These are phyloP conservation scores for Polymixis flavicincta DNA, from an alignment of 2,888 invertebrate species.

Conservation along the genomic window DNA sequence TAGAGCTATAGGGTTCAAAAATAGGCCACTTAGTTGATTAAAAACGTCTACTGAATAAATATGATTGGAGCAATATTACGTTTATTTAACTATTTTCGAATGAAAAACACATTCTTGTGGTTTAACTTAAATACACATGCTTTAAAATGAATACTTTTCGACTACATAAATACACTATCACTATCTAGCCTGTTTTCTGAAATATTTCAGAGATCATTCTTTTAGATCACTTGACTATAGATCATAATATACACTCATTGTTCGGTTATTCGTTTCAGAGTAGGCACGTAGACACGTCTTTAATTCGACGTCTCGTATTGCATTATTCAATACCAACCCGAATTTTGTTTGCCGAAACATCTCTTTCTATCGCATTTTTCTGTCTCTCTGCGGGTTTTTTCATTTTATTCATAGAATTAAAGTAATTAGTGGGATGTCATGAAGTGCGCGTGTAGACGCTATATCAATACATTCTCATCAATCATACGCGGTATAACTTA, in stretches of 20 bases:
- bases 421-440: conserved; percentile 19
- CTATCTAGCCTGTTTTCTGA: neutral
- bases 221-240: conserved; percentile 16
- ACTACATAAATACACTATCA: neutral
- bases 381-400: neutral
- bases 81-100: conserved; percentile 4
- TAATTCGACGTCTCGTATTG: conserved; percentile 39
- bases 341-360: conserved; percentile 41
- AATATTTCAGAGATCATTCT: neutral
- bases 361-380: conserved; percentile 12
- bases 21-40: conserved; percentile 28
- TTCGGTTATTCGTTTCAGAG: conserved; percentile 9
- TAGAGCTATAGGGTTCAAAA: conserved; percentile 7
- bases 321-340: conserved; percentile 51
- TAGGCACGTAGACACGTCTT: conserved; percentile 35
- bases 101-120: neutral
- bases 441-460: conserved; percentile 28
- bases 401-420: conserved; percentile 12
- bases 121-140: neutral
- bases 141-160: no score
- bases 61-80: conserved; percentile 10
- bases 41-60: conserved; percentile 15
- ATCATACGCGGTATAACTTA: conserved; percentile 57
- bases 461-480: conserved; percentile 55
- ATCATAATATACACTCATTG: conserved; percentile 21